Percentiles rank a stretch among this genome's conserved stretches.
phyloP scores from a whole-genome alignment of 2,113 vertebrate genomes.

The Macrotus californicus region DNA sequence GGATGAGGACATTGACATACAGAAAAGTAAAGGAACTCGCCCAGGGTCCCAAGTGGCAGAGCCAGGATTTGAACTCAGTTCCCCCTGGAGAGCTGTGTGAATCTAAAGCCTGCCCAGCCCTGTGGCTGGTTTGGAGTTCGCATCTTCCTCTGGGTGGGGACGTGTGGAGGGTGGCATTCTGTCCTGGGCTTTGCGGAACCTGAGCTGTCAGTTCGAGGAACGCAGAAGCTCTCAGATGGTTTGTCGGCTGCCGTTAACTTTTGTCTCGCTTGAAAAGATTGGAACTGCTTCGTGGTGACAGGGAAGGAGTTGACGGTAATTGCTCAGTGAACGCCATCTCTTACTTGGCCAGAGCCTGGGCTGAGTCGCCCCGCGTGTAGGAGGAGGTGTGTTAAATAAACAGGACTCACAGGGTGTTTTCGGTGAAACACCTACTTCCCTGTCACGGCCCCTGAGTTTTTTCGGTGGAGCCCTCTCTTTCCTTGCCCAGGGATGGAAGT shows the following conservation, averaged over 20 bases:
- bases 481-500: background rate
- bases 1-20: background rate
- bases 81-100: background rate
- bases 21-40: background rate
- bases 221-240: background rate
- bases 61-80: background rate
- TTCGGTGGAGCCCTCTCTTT: background rate
- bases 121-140: background rate
- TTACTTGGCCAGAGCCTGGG: background rate
- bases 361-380: background rate
- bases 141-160: background rate
- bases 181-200: background rate
- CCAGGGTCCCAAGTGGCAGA: background rate
- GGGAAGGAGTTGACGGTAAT: background rate
- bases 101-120: background rate
- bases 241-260: background rate
- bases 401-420: background rate
- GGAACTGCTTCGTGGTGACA: background rate
- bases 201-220: background rate
- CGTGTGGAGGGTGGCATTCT: background rate
- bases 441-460: background rate
- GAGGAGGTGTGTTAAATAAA: background rate
- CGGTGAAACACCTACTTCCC: background rate
- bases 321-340: background rate
- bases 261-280: background rate